Conservation (phyloP, 2,888 invertebrate species). For the Hymenopus coronatus region DNA sequence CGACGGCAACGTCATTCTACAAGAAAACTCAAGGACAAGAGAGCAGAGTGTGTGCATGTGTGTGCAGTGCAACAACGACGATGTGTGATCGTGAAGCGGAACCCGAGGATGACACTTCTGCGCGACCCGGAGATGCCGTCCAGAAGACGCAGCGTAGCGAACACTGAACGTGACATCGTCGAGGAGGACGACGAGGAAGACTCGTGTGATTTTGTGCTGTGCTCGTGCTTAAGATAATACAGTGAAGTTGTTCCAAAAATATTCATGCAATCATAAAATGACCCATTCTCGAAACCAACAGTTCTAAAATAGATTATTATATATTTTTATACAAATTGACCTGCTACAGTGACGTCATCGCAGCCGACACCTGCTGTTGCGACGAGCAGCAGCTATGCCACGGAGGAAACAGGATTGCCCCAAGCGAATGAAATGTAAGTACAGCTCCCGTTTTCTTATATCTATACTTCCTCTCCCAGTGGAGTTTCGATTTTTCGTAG, state of each 20-base stretch:
- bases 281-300: not conserved
- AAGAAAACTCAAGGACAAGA: not conserved
- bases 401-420: constrained; percentile 56
- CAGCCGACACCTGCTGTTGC: constrained; percentile 4
- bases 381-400: constrained; percentile 44
- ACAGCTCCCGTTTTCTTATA: not conserved
- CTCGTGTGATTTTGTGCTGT: not conserved
- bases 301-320: not conserved
- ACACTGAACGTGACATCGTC: not conserved
- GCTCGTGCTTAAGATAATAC: not conserved
- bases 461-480: not conserved
- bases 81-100: not conserved
- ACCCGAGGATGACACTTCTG: not conserved
- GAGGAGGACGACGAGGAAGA: not conserved
- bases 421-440: constrained; percentile 54
- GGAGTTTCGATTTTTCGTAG: constrained; percentile 20
- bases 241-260: not conserved
- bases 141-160: not conserved
- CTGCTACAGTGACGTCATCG: constrained; percentile 1
- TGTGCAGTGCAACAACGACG: not conserved
- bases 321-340: not conserved
- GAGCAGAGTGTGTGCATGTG: not conserved
- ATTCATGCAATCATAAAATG: not conserved
- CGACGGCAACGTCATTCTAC: not conserved
- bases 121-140: not conserved